These are phyloP conservation scores for Sycophila sp. DNA, from an alignment of 1,140 invertebrate genomes.

Conservation along the genomic window DNA sequence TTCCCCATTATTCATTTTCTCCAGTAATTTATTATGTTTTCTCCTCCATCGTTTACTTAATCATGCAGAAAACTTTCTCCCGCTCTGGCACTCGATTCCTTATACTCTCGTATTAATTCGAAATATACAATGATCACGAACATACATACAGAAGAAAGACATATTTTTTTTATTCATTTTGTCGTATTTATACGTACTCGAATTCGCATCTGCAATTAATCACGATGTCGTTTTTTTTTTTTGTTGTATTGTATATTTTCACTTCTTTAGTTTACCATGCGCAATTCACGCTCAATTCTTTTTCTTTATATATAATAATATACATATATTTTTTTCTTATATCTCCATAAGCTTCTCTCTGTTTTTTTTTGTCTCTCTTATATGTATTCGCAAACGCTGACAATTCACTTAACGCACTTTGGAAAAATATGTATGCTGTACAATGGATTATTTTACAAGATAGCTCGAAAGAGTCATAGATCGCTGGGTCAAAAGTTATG, in stretches of 20 bases:
- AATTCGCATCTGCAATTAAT: slow-evolving; percentile 6
- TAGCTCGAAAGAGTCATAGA: slow-evolving; percentile 31
- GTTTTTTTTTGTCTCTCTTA: slow-evolving; percentile 29
- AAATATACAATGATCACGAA: slow-evolving; percentile 46
- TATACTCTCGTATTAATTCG: slow-evolving; percentile 43
- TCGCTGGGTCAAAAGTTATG: neutral
- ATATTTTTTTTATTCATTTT: slow-evolving; percentile 40
- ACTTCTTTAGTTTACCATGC: neutral
- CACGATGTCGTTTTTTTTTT: neutral
- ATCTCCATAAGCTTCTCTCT: slow-evolving; percentile 35
- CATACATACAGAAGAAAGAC: slow-evolving; percentile 53
- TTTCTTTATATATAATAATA: slow-evolving; percentile 31
- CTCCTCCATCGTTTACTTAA: neutral
- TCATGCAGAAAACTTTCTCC: neutral
- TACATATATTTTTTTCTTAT: slow-evolving; percentile 43
- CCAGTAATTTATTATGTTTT: too few species aligned
- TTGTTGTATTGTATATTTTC: neutral
- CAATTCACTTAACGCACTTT: slow-evolving; percentile 57
- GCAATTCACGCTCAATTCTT: neutral
- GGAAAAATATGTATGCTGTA: slow-evolving; percentile 64
- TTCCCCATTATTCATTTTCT: neutral
- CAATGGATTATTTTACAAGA: slow-evolving; percentile 59
- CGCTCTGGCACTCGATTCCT: slow-evolving; percentile 19
- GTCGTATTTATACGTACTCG: neutral
- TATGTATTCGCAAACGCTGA: slow-evolving; percentile 25